Conservation (phyloP, 2,888 invertebrate genomes). For the Pycnomerus fuliginosus region DNA sequence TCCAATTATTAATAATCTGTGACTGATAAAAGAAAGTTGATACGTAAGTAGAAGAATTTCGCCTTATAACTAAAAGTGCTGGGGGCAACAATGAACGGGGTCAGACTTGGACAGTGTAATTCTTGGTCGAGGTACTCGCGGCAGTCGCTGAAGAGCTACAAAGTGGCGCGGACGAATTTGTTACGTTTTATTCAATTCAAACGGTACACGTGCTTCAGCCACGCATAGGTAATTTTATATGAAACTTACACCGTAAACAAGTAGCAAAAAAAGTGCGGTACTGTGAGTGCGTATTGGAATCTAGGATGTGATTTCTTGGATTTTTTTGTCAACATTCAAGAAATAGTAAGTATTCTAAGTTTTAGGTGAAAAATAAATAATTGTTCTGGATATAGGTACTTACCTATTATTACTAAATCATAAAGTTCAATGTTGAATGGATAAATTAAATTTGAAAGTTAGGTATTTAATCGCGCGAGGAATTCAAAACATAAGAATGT, state of each 20-base stretch:
- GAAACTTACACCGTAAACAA: no score
- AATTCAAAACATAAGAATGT: no score
- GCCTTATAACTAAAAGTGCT: constrained; percentile 32
- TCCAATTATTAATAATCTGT: no score
- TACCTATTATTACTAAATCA: no score
- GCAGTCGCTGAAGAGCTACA: constrained; percentile 22
- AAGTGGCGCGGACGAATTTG: constrained; percentile 20
- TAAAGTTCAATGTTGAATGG: no score
- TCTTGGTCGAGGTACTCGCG: constrained; percentile 22
- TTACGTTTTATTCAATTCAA: constrained; percentile 11
- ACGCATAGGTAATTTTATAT: constrained; percentile 6
- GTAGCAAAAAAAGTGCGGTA: no score
- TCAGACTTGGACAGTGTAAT: constrained; percentile 27
- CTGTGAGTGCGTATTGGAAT: no score
- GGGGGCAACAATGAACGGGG: constrained; percentile 34
- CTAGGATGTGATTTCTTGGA: constrained; percentile 1
- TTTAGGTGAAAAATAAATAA: no score
- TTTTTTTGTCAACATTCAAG: neutral
- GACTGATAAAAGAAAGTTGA: constrained; percentile 29
- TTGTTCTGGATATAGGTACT: no score
- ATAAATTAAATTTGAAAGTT: no score
- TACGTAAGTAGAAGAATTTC: constrained; percentile 33
- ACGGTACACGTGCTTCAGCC: constrained; percentile 14
- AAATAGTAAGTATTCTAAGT: neutral
- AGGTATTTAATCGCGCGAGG: no score